Base-by-base conservation (phyloP, 30 jellyfish, hydroid and myxozoan genomes). In the Chrysaora quinquecirrha region DNA sequence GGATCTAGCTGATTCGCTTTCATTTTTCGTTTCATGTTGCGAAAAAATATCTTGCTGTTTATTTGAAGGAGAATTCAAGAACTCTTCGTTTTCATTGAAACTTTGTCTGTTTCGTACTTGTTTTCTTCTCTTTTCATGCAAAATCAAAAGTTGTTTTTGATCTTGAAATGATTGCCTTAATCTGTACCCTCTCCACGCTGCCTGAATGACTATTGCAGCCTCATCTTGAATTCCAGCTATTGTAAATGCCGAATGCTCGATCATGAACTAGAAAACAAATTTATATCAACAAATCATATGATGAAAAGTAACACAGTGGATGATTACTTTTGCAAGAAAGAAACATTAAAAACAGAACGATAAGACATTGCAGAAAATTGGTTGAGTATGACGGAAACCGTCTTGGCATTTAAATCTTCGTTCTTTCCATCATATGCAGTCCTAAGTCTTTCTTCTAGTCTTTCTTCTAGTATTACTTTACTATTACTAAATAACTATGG, bases 171-270 rank as follows among this genome's bases (percentile, higher is more conserved):
- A 14, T 71, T 73, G 71, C 46, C 99, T 93, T 0, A 63, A 24
- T 19, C 84, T 48, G 64, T 80, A 86, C n/a, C 99, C 97, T 48
- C 96, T 73, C 97, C 97, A 94, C 1, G 88, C 66, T 21, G 97
- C 82, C 38, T 94, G 97, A 4, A 94, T 94, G 19, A 75, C 96
- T 1, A 89, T 78, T 20, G 98, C 98, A 11, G 97, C 96, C 71
- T 67, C 88, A 46, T 94, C 99, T 78, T 87, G 95, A 27, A 94
- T 89, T 38, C 88, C 93, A 1, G 96, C 95, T n/a, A 84, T 83
- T 12, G 99, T 94, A 71, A 71, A 83, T 31, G 99, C 97, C n/a
- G 87, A 86, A 48, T 88, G 90, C 73, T 94, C 99, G 34, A 87
- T 76, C 96, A 87, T 87, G 63, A 76, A 77, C 96, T 87, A 34